These are phyloP conservation scores for Pseudopodoces humilis DNA, from an alignment of 2,113 vertebrate species.

Conservation along the genomic window DNA sequence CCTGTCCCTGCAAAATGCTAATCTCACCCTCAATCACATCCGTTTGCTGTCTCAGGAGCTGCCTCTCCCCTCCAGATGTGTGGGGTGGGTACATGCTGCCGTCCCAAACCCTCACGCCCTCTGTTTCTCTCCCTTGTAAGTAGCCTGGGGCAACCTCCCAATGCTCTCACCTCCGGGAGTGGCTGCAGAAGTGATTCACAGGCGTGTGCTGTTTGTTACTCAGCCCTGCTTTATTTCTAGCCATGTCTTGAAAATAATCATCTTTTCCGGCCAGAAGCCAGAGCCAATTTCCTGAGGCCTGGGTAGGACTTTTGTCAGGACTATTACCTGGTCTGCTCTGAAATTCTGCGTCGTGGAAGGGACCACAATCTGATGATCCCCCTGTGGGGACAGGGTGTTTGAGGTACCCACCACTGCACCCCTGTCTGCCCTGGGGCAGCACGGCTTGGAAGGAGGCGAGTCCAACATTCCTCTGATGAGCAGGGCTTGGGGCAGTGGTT, in stretches of 20 bases:
- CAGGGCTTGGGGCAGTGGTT: not conserved
- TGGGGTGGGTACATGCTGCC: rapidly evolving
- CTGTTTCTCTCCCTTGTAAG: not conserved
- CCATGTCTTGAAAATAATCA: not conserved
- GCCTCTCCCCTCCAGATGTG: not conserved
- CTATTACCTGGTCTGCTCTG: not conserved
- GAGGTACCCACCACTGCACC: not conserved
- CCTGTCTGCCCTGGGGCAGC: rapidly evolving
- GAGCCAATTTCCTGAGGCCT: not conserved
- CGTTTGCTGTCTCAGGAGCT: not conserved
- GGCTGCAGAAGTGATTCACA: not conserved
- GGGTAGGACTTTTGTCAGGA: not conserved
- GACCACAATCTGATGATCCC: not conserved
- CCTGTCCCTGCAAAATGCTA: not conserved
- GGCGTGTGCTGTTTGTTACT: not conserved
- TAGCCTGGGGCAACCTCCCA: not conserved
- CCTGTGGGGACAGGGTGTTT: not conserved
- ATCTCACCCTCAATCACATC: not conserved
- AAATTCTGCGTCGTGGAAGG: rapidly evolving
- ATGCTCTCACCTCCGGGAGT: rapidly evolving
- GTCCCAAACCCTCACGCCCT: not conserved
- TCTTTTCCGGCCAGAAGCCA: not conserved
- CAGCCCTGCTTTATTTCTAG: not conserved
- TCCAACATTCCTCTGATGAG: not conserved
- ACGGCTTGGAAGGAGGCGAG: not conserved